phyloP scores from a whole-genome alignment of 1,140 invertebrate species.

The Colletes latitarsis region DNA sequence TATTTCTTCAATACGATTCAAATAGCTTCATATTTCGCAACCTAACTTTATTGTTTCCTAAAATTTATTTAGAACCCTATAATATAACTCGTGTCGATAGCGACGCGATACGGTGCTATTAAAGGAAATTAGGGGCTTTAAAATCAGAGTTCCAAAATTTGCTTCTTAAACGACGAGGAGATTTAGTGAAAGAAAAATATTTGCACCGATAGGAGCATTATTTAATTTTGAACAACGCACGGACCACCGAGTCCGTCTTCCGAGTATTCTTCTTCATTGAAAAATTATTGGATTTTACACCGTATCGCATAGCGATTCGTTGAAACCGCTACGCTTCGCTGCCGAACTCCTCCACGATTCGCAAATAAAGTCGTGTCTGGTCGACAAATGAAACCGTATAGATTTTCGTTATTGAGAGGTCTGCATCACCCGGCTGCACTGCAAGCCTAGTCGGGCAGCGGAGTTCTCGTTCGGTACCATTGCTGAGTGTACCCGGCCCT shows the following conservation, averaged over 20 bases:
- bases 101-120: no score
- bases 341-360: conserved; percentile 67
- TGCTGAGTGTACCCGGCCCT: conserved; percentile 69
- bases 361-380: conserved; percentile 73
- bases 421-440: conserved; percentile 61
- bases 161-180: no score
- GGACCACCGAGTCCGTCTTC: background rate
- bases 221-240: no score
- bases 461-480: conserved; percentile 64
- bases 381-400: conserved; percentile 75
- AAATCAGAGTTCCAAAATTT: no score
- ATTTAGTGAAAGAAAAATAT: no score
- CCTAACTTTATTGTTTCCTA: no score
- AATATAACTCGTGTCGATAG: no score
- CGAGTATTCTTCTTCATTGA: conserved; percentile 10
- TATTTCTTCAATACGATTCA: no score
- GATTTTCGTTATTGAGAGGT: conserved; percentile 76
- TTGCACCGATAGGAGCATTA: no score
- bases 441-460: conserved; percentile 42
- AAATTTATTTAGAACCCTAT: no score
- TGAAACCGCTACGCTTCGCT: conserved; percentile 45
- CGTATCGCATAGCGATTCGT: conserved; percentile 36
- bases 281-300: conserved; percentile 45
- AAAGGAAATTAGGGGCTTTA: no score
- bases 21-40: no score